Evolutionary conservation across 37 sponge, comb jelly and placozoan species (phyloP), one percentile per base, ranked within the genome.

Genomic region (Eunapius fragilis): DNA sequence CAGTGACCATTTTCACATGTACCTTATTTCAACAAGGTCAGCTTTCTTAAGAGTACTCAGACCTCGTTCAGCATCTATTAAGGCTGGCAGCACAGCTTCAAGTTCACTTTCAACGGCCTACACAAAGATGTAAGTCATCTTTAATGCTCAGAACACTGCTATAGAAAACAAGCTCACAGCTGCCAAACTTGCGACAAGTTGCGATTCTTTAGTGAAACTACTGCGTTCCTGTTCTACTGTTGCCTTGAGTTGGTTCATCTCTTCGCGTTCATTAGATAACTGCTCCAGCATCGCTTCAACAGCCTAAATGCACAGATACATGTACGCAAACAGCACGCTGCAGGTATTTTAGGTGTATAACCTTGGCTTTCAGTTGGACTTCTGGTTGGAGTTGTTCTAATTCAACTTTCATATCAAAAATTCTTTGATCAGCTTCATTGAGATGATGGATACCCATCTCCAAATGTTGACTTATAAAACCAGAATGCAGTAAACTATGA

Each of bases 11-110:
- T 45, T 25, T 38, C 23, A 74, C 31, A 13, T 73, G 19, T 72
- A 87, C 87, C 92, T 83, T 38, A 93, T 93, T 70, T 93, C 93
- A 24, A 77, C 81, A 30, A 93, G 69, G 45, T 93, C 90, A 58
- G 68, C 78, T 82, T 89, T 93, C 47, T 93, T 85, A 10, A 93
- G 75, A 19, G 79, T 74, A 70, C 82, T 76, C 24, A 93, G 67
- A 3, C 81, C 93, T 25, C 45, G 67, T 67, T 86, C 79, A 33
- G 93, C 93, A 31, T 68, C 75, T 34, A 82, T 77, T 30, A 93
- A 47, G 3, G 82, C 80, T 50, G 93, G 93, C 33, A 89, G 87
- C 6, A 89, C 86, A 31, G 86, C 36, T 30, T 89, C 47, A n/a
- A 86, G 75, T 47, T 89, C 90, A n/a, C 83, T 28, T 45, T 89